phyloP scores from a whole-genome alignment of 2,888 invertebrate species.

The Bombylius major region DNA sequence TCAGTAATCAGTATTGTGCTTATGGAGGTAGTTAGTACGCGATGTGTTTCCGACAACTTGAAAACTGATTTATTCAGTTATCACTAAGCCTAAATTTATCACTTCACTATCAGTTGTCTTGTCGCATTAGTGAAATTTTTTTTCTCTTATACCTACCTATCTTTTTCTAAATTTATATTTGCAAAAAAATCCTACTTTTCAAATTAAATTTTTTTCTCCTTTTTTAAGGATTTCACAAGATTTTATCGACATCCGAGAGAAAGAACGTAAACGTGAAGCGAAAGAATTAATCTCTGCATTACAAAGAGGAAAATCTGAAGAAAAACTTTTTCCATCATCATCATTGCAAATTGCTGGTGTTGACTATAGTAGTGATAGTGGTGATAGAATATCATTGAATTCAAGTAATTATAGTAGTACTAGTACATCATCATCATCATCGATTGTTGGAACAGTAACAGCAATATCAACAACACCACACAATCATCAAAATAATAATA shows the following conservation, averaged over 20 bases:
- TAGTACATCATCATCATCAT: background rate
- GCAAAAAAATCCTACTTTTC: too few relatives aligned
- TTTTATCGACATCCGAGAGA: slow-evolving; percentile 87
- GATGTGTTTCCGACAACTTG: too few relatives aligned
- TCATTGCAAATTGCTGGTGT: slow-evolving; percentile 4
- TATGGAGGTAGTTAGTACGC: too few relatives aligned
- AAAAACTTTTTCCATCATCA: slow-evolving; percentile 6
- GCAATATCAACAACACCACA: slow-evolving; percentile 3
- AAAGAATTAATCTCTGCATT: slow-evolving; percentile 43
- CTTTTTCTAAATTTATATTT: too few relatives aligned
- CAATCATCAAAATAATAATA: slow-evolving; percentile 1
- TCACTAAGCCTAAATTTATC: too few relatives aligned
- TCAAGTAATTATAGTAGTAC: background rate
- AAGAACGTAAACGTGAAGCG: slow-evolving; percentile 75
- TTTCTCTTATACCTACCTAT: too few relatives aligned
- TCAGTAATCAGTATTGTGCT: too few relatives aligned
- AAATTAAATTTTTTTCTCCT: slow-evolving; percentile 7
- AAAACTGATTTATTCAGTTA: too few relatives aligned
- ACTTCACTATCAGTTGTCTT: too few relatives aligned
- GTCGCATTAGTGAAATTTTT: too few relatives aligned
- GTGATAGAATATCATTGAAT: slow-evolving; percentile 6
- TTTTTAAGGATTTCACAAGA: slow-evolving; percentile 72
- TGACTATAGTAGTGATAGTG: background rate
- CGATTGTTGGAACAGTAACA: background rate
- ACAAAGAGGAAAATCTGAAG: slow-evolving; percentile 16